These are phyloP conservation scores for Dipus sagitta DNA, from an alignment of 2,797 vertebrate genomes.

Conservation along the genomic window DNA sequence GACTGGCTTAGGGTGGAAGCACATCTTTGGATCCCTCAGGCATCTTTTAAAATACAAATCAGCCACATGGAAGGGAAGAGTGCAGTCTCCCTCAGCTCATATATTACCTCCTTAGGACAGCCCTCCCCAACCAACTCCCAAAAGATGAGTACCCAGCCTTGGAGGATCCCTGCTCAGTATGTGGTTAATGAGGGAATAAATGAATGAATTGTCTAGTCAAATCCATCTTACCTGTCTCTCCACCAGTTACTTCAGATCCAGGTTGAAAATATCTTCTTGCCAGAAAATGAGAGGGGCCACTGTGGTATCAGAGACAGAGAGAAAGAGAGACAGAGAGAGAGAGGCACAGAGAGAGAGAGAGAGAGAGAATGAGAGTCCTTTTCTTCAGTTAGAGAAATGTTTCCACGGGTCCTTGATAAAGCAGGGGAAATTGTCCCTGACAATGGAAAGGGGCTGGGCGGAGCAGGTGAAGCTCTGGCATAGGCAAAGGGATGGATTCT, in stretches of 20 bases:
- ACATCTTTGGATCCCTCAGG: background rate
- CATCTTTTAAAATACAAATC: constrained; percentile 45
- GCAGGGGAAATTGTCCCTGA: constrained; percentile 64
- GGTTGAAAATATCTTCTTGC: constrained; percentile 59
- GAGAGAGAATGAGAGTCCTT: background rate
- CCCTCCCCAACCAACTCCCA: rapidly evolving
- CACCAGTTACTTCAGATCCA: constrained; percentile 45
- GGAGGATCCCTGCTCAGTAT: background rate
- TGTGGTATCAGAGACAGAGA: background rate
- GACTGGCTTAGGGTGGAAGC: background rate
- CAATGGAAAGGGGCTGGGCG: constrained; percentile 50
- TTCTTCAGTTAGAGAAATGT: constrained; percentile 75
- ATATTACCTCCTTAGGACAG: background rate
- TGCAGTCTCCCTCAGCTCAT: background rate
- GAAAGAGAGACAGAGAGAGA: background rate
- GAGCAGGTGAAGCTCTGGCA: constrained; percentile 47
- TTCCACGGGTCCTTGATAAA: constrained; percentile 80
- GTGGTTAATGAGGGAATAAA: background rate
- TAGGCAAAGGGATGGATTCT: constrained; percentile 77
- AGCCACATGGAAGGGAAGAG: background rate
- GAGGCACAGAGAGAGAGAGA: rapidly evolving
- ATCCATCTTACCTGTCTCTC: constrained; percentile 59
- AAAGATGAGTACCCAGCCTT: background rate
- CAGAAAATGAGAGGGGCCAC: constrained; percentile 41
- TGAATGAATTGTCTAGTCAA: background rate